A percentile compares a stretch with the other conserved stretches of the same genome.
Evolutionary conservation across 2,888 invertebrate species (phyloP).

Genomic region (Alsophila aescularia): DNA sequence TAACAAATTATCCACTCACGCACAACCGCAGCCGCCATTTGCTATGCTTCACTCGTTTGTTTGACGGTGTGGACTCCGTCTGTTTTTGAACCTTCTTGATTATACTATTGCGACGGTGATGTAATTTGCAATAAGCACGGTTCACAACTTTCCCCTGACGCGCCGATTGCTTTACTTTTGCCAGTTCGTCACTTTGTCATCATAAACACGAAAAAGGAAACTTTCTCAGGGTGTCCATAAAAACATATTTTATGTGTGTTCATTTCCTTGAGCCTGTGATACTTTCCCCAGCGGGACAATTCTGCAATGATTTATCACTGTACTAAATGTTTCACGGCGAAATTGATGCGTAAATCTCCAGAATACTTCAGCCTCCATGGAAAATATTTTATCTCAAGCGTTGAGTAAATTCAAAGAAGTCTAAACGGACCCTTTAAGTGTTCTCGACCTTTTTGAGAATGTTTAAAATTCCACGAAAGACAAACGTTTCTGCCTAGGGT

Average conservation of each 20-base stretch:
- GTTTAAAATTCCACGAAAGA: constrained; percentile 25
- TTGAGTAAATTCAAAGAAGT: constrained; percentile 25
- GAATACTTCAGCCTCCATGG: not conserved
- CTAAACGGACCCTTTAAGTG: constrained; percentile 15
- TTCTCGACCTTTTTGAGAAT: constrained; percentile 22
- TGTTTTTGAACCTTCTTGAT: too few species aligned
- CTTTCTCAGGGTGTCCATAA: constrained; percentile 12
- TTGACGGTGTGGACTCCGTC: too few species aligned
- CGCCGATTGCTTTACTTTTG: not conserved
- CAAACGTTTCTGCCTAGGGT: constrained; percentile 12
- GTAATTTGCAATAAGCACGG: too few species aligned
- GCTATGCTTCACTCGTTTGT: too few species aligned
- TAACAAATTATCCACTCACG: too few species aligned
- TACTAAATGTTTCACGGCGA: constrained; percentile 15
- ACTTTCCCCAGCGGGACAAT: constrained; percentile 17
- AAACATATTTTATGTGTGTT: constrained; percentile 25
- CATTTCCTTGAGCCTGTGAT: constrained; percentile 17
- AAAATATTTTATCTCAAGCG: constrained; percentile 20
- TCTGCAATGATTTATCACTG: constrained; percentile 21
- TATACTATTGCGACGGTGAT: too few species aligned
- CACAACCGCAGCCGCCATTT: too few species aligned
- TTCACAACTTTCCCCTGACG: too few species aligned
- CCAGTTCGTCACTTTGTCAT: not conserved
- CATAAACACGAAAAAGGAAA: not conserved
- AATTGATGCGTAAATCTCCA: constrained; percentile 16